Conservation (phyloP, 2,797 vertebrate genomes). For the Chloroceryle inda region DNA sequence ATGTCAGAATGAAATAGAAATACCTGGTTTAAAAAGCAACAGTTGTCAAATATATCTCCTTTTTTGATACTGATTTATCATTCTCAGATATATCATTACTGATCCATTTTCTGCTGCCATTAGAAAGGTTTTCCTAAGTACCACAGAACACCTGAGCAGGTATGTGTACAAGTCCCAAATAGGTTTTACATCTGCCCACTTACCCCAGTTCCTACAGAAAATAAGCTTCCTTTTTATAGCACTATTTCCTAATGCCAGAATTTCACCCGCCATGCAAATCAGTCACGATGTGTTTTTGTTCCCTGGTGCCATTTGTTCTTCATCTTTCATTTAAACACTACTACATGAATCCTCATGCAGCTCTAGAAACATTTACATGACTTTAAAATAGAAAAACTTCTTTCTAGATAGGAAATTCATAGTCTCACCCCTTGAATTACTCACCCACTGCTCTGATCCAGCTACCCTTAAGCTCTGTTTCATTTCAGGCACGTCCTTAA, state of each 20-base stretch:
- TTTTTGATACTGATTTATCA: not conserved
- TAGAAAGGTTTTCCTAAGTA: not conserved
- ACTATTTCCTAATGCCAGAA: not conserved
- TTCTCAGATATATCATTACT: not conserved
- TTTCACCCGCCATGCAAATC: not conserved
- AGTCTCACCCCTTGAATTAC: not conserved
- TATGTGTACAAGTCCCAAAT: accelerated
- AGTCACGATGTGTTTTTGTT: accelerated
- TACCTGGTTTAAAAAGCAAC: not conserved
- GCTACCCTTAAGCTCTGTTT: not conserved
- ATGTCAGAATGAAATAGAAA: not conserved
- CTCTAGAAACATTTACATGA: not conserved
- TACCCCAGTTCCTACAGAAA: not conserved
- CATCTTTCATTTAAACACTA: not conserved
- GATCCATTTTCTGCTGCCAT: not conserved
- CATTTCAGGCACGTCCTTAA: not conserved
- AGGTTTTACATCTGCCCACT: not conserved
- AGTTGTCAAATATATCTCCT: not conserved
- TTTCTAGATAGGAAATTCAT: not conserved
- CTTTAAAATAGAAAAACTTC: not conserved
- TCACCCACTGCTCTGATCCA: not conserved
- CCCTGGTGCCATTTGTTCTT: not conserved
- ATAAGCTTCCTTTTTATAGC: not conserved
- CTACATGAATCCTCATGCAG: not conserved
- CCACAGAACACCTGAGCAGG: not conserved